These are phyloP conservation scores for Streptopelia turtur DNA, from an alignment of 2,797 vertebrate species.

Conservation along the genomic window DNA sequence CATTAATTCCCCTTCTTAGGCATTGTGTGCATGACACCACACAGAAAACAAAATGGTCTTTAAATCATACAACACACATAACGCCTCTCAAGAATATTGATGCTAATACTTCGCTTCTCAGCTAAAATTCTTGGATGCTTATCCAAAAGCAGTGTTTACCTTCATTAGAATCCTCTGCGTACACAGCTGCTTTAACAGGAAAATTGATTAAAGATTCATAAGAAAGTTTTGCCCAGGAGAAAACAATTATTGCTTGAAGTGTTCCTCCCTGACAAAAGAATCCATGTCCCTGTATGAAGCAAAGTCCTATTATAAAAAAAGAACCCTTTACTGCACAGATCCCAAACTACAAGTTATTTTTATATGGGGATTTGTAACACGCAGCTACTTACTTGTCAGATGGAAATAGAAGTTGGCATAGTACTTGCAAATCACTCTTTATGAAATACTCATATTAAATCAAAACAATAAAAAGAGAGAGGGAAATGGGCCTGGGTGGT, in stretches of 20 bases:
- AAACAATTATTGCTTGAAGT: not conserved
- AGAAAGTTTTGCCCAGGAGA: not conserved
- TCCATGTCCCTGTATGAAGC: not conserved
- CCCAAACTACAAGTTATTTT: not conserved
- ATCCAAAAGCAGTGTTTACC: not conserved
- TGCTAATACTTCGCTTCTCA: not conserved
- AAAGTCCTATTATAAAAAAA: not conserved
- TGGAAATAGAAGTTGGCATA: not conserved
- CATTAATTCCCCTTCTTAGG: not conserved
- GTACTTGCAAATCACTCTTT: not conserved
- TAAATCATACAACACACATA: not conserved
- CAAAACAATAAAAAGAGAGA: not conserved
- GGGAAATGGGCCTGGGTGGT: not conserved
- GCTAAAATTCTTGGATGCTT: not conserved
- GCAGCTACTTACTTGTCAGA: not conserved
- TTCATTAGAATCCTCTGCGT: not conserved
- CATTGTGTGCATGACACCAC: not conserved
- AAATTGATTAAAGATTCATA: slow-evolving; percentile 38
- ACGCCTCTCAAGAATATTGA: not conserved
- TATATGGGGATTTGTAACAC: not conserved
- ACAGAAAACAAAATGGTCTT: not conserved
- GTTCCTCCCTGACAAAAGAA: not conserved
- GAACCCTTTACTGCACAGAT: not conserved
- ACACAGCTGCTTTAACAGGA: not conserved
- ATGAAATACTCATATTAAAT: not conserved